phyloP scores from a whole-genome alignment of 92 coral and sea anemone species.

The Porites divaricata region DNA sequence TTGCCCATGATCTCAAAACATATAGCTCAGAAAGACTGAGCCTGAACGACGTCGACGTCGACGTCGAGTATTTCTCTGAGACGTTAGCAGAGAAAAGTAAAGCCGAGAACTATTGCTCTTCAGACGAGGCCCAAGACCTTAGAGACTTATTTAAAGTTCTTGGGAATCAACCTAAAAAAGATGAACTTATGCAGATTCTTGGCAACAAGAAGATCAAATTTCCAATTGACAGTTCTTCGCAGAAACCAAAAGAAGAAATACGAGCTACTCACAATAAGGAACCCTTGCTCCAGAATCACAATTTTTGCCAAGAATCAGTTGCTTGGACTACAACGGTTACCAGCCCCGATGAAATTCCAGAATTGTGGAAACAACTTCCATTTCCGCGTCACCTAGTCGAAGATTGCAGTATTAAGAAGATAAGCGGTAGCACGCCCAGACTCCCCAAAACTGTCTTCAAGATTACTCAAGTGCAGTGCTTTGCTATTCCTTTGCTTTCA shows the following conservation, averaged over 20 bases:
- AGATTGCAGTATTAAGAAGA: conserved; percentile 43
- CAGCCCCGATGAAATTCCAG: conserved; percentile 57
- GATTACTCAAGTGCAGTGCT: conserved; percentile 42
- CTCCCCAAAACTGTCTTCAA: conserved; percentile 22
- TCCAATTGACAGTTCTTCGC: neutral
- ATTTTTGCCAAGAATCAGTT: neutral
- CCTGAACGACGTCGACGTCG: neutral
- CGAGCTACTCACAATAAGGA: neutral
- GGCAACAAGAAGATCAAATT: neutral
- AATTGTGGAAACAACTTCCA: conserved; percentile 72
- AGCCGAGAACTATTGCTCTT: neutral
- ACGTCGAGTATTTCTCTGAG: neutral
- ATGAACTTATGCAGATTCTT: conserved; percentile 4
- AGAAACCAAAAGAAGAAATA: neutral
- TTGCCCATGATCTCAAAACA: neutral
- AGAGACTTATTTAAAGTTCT: conserved; percentile 6
- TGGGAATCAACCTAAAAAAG: conserved; percentile 25
- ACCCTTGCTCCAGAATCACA: neutral
- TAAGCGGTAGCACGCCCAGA: conserved; percentile 3
- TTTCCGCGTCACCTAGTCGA: conserved; percentile 59
- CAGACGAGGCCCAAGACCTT: neutral
- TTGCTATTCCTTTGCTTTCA: conserved; percentile 40
- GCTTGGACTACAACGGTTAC: conserved; percentile 18
- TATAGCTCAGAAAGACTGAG: neutral
- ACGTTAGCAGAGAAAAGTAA: neutral